phyloP scores from a whole-genome alignment of 2,113 vertebrate genomes.

The Oxyruncus cristatus region DNA sequence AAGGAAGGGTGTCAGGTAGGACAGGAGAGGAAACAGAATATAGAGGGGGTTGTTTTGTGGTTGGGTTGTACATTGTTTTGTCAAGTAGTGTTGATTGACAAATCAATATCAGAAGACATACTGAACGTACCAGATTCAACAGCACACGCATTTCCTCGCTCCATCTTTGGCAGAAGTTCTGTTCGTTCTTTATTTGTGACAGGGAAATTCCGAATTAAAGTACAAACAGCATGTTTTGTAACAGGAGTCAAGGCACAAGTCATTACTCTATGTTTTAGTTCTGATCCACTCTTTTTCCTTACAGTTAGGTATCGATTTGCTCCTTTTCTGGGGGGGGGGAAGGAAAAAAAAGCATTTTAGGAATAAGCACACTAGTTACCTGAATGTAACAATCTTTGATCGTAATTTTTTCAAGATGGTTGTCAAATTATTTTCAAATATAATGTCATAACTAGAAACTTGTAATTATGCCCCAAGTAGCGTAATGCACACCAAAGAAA shows the following conservation, averaged over 20 bases:
- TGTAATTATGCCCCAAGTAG: neutral
- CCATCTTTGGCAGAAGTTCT: conserved; percentile 82
- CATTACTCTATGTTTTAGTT: conserved; percentile 74
- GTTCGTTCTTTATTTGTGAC: conserved; percentile 84
- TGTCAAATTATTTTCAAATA: neutral
- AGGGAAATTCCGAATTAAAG: conserved; percentile 85
- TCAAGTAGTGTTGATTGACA: neutral
- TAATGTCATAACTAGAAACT: neutral
- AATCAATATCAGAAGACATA: neutral
- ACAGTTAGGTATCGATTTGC: conserved; percentile 84
- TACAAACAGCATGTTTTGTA: conserved; percentile 73
- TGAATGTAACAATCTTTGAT: neutral
- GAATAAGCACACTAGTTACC: neutral
- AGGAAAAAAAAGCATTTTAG: neutral
- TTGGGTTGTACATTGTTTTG: neutral
- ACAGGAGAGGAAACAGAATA: neutral
- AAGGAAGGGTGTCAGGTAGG: neutral
- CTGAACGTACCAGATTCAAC: conserved; percentile 78
- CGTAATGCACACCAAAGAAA: neutral
- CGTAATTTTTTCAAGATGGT: neutral
- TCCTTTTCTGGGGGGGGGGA: conserved; percentile 81
- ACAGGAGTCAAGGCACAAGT: conserved; percentile 78
- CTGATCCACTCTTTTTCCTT: conserved; percentile 84
- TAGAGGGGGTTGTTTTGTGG: rapidly evolving
- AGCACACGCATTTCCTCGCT: conserved; percentile 68